phyloP scores from a whole-genome alignment of 2,797 vertebrate species.

The Glossophaga mutica region DNA sequence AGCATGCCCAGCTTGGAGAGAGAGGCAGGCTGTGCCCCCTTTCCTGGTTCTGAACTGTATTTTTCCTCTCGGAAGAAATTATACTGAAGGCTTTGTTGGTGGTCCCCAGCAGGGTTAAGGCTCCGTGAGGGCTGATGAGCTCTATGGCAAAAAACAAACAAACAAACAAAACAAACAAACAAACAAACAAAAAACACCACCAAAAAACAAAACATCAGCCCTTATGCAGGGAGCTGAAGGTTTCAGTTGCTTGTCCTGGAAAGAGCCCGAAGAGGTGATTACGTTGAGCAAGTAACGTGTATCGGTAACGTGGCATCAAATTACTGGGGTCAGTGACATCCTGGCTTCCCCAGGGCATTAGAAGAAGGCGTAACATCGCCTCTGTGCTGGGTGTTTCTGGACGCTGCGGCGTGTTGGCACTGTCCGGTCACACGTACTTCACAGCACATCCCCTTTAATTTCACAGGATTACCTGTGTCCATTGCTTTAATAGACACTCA shows the following conservation, averaged over 20 bases:
- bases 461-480: slow-evolving; percentile 45
- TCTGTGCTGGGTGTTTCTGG: neutral
- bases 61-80: slow-evolving; percentile 69
- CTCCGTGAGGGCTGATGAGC: slow-evolving; percentile 43
- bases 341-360: neutral
- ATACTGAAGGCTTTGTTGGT: slow-evolving; percentile 35
- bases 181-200: neutral
- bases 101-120: slow-evolving; percentile 26
- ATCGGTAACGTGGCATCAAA: slow-evolving; percentile 37
- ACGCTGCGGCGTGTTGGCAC: neutral
- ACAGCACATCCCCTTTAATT: slow-evolving; percentile 47
- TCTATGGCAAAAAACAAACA: neutral
- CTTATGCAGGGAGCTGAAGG: slow-evolving; percentile 41
- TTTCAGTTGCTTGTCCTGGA: slow-evolving; percentile 50
- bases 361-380: slow-evolving; percentile 28
- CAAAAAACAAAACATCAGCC: neutral
- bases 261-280: slow-evolving; percentile 48
- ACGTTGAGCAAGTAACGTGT: slow-evolving; percentile 49
- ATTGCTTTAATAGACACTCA: slow-evolving; percentile 25
- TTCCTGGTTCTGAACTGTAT: slow-evolving; percentile 4
- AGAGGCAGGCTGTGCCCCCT: neutral
- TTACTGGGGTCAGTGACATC: slow-evolving; percentile 37
- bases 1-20: neutral
- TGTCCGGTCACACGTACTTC: neutral
- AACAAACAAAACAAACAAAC: neutral